Conservation (phyloP, 1,140 invertebrate species). For the Idris sp. region DNA sequence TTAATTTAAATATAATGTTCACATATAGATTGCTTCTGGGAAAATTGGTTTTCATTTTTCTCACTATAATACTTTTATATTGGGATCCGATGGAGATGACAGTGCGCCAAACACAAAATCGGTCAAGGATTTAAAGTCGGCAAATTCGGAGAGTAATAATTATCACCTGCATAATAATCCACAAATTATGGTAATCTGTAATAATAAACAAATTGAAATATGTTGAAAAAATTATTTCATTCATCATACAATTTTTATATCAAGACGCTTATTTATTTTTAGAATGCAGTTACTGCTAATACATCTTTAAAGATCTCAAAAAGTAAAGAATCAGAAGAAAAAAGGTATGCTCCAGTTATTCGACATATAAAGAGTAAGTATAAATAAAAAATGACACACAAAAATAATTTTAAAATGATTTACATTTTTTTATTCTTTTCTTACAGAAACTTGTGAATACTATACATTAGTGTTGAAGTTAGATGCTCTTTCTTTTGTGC, state of each 20-base stretch:
- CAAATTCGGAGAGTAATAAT: slow-evolving; percentile 77
- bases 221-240: slow-evolving; percentile 16
- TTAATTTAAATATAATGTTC: too few relatives aligned
- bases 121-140: slow-evolving; percentile 79
- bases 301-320: slow-evolving; percentile 76
- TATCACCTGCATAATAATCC: slow-evolving; percentile 71
- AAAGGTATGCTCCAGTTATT: slow-evolving; percentile 77
- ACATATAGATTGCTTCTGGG: slow-evolving; percentile 83
- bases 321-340: slow-evolving; percentile 68
- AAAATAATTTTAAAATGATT: too few relatives aligned
- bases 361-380: slow-evolving; percentile 77
- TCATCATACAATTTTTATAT: too few relatives aligned
- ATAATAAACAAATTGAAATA: too few relatives aligned
- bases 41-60: slow-evolving; percentile 83
- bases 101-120: slow-evolving; percentile 77
- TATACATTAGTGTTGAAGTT: slow-evolving; percentile 81
- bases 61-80: slow-evolving; percentile 80
- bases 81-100: slow-evolving; percentile 79
- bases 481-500: slow-evolving; percentile 85
- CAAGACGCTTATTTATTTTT: too few relatives aligned
- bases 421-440: slow-evolving; percentile 13
- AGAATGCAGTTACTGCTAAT: slow-evolving; percentile 73
- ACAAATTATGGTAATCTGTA: slow-evolving; percentile 47
- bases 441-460: slow-evolving; percentile 74
- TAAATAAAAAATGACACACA: slow-evolving; percentile 1